Base-by-base conservation (phyloP, 2,113 vertebrate genomes). In the Mola mola region DNA sequence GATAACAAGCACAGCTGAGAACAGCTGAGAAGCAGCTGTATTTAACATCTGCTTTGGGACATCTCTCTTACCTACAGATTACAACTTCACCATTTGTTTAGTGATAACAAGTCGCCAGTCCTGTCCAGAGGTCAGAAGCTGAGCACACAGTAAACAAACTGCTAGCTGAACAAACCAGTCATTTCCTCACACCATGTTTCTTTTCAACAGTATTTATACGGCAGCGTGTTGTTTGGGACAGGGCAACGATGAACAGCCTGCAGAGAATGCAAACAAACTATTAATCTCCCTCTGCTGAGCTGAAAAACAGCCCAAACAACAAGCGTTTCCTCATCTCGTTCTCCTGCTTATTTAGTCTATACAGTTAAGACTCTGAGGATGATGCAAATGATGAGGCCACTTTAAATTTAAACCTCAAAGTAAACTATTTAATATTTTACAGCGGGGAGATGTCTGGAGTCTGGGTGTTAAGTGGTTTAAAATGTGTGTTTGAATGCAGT, bases 231-330 rank as follows among this genome's bases (percentile, higher is more conserved):
- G 17, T 53, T 64, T 4, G 59, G 60, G 70, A 79, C 69, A 47
- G 44, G 22, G 3, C 33, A 1, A 20, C 50, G 64, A 72, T 57
- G 66, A 81, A 47, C 63, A 68, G 31, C 68, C 21, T 1, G 26
- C 44, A 15, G 61, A 29, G 52, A 83, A 78, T 40, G 51, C 82
- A 82, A 82, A 81, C 71, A 84, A 71, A 76, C 75, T 75, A 78
- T 82, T 71, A 68, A 80, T 84, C 76, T 78, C 52, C 24, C 44
- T 61, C 52, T 24, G 50, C 62, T 3, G 53, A 44, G 52, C 25
- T n/a, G 50, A 58, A 72, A 68, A 78, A 68, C 58, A 56, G 38
- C 21, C 68, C 48, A n/a, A 64, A 21, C 62, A 2, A 38, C n/a
- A 10, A 76, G 61, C 37, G 8, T 52, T 20, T 71, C 50, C 52